Conservation (phyloP, 2,888 invertebrate genomes). For the Cheilosia variabilis region DNA sequence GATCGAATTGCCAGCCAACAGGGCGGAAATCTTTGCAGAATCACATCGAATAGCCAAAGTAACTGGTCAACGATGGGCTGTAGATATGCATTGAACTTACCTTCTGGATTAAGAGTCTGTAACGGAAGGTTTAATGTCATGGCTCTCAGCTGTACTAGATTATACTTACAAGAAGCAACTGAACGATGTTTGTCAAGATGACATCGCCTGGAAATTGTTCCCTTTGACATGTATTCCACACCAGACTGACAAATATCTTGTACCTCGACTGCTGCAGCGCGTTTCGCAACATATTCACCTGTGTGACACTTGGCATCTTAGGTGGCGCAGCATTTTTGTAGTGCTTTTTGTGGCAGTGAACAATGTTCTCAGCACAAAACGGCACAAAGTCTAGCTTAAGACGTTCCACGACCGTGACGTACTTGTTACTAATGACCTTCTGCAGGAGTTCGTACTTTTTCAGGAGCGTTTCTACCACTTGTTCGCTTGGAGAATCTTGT, state of each 20-base stretch:
- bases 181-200: constrained; percentile 79
- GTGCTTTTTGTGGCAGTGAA: constrained; percentile 80
- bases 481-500: neutral
- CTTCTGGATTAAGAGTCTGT: constrained; percentile 77
- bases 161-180: constrained; percentile 80
- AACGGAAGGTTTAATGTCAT: constrained; percentile 8
- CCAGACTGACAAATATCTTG: constrained; percentile 79
- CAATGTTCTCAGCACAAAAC: constrained; percentile 79
- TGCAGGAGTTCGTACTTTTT: constrained; percentile 77
- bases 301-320: constrained; percentile 77
- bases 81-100: constrained; percentile 59
- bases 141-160: neutral
- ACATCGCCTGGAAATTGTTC: constrained; percentile 81
- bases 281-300: constrained; percentile 77
- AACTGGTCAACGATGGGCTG: constrained; percentile 77
- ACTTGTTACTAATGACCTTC: constrained; percentile 80
- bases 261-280: constrained; percentile 79
- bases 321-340: constrained; percentile 79
- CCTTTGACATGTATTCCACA: constrained; percentile 79
- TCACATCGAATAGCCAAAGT: constrained; percentile 78
- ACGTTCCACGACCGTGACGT: constrained; percentile 79
- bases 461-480: constrained; percentile 29
- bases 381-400: constrained; percentile 79
- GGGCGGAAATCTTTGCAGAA: constrained; percentile 81
- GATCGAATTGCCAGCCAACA: constrained; percentile 81